A percentile compares a stretch with the other conserved stretches of the same genome.
phyloP scores from a whole-genome alignment of 1,140 invertebrate species.

The Lasaia peninsularis region DNA sequence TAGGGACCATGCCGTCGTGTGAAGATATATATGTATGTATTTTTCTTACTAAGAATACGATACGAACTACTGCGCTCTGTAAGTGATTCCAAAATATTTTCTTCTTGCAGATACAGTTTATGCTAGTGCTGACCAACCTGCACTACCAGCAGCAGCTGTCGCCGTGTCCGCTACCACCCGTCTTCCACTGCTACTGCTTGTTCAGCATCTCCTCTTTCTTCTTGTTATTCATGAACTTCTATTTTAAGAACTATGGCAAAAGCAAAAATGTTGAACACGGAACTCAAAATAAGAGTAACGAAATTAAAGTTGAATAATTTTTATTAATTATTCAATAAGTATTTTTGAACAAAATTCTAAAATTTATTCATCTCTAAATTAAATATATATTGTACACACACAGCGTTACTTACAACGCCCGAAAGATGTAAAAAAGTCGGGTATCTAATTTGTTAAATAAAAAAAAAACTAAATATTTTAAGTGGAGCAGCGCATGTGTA shows the following conservation, averaged over 20 bases:
- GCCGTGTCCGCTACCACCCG: constrained; percentile 85
- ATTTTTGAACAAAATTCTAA: neutral
- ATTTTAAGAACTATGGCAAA: constrained; percentile 83
- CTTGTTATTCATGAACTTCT: constrained; percentile 91
- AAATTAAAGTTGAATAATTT: neutral
- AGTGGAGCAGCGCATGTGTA: too few species aligned
- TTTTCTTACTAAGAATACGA: too few species aligned
- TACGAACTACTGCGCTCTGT: too few species aligned
- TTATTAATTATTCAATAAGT: too few species aligned
- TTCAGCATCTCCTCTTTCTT: constrained; percentile 87
- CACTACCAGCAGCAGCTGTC: constrained; percentile 82
- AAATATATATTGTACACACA: too few species aligned
- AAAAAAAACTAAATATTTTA: too few species aligned
- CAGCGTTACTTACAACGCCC: too few species aligned
- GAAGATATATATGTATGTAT: too few species aligned
- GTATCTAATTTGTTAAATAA: too few species aligned
- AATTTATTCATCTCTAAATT: neutral
- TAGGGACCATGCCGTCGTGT: too few species aligned
- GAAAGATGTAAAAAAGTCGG: too few species aligned
- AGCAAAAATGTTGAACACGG: constrained; percentile 16
- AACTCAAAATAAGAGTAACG: neutral
- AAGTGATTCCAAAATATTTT: too few species aligned
- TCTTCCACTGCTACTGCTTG: constrained; percentile 79
- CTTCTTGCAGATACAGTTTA: constrained; percentile 85
- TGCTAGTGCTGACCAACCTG: constrained; percentile 83